These are phyloP conservation scores for Tenthredo scrophulariae DNA, from an alignment of 2,888 invertebrate species.

Conservation along the genomic window DNA sequence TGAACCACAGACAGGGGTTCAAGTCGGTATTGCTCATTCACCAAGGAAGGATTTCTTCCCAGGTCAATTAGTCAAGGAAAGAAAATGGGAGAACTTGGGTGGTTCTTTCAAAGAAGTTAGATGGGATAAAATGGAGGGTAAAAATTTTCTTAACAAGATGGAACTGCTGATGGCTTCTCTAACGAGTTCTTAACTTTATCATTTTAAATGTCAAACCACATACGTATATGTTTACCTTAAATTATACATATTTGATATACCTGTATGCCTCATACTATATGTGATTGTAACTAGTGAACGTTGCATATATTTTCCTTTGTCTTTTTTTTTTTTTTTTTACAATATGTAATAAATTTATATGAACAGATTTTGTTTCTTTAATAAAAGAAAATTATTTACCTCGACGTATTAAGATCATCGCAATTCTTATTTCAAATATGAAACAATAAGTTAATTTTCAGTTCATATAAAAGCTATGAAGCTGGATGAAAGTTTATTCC, in stretches of 20 bases:
- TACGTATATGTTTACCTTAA: neutral
- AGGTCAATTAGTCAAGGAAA: constrained; percentile 91
- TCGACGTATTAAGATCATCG: neutral
- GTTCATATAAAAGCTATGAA: too few relatives aligned
- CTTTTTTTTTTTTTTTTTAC: neutral
- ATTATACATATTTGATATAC: constrained; percentile 27
- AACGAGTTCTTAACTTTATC: constrained; percentile 84
- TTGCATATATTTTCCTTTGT: neutral
- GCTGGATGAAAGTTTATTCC: too few relatives aligned
- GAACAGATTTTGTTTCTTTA: neutral
- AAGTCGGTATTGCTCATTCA: constrained; percentile 93
- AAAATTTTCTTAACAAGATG: constrained; percentile 97
- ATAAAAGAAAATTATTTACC: neutral
- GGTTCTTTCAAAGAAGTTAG: constrained; percentile 94
- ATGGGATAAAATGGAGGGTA: constrained; percentile 96
- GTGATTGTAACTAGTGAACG: constrained; percentile 11
- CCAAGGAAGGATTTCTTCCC: constrained; percentile 94
- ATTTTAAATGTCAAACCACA: neutral
- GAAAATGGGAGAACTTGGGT: constrained; percentile 97
- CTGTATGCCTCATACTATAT: neutral
- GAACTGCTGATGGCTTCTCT: constrained; percentile 96
- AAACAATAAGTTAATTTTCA: too few relatives aligned
- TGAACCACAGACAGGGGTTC: constrained; percentile 91
- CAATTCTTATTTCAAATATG: neutral
- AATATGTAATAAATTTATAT: neutral